Conservation (phyloP, 1,140 invertebrate species). For the Ditylenchus dipsaci region DNA sequence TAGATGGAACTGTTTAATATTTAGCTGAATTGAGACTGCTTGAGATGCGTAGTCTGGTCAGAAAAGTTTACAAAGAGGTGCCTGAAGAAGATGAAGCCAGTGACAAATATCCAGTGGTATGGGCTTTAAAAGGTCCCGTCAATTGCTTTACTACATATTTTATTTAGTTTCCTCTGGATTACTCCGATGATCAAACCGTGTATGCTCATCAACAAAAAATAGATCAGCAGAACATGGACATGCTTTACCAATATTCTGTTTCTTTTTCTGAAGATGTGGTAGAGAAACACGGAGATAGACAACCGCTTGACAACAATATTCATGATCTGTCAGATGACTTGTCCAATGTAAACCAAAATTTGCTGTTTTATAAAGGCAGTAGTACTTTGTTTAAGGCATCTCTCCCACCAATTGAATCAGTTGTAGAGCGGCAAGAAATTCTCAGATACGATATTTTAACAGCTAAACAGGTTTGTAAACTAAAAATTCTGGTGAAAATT, state of each 20-base stretch:
- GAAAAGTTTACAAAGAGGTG: not conserved
- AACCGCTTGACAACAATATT: not conserved
- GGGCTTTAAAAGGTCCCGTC: not conserved
- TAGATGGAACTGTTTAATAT: too few species aligned
- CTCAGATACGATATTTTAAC: not conserved
- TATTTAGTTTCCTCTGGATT: not conserved
- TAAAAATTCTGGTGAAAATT: too few species aligned
- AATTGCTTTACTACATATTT: not conserved
- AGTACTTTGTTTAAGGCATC: not conserved
- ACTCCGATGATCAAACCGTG: not conserved
- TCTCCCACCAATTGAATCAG: not conserved
- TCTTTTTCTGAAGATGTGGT: not conserved
- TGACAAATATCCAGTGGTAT: not conserved
- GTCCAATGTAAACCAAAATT: not conserved
- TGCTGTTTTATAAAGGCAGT: not conserved
- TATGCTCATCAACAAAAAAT: not conserved
- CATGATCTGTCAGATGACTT: not conserved
- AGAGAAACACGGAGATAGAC: not conserved
- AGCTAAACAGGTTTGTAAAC: not conserved
- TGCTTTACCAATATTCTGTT: not conserved
- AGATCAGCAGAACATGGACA: not conserved
- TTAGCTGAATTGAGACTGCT: conserved; percentile 15
- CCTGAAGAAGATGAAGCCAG: not conserved
- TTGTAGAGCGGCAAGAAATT: not conserved
- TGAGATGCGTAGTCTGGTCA: not conserved